These are phyloP conservation scores for Cyclura pinguis DNA, from an alignment of 2,797 vertebrate genomes.

Conservation along the genomic window DNA sequence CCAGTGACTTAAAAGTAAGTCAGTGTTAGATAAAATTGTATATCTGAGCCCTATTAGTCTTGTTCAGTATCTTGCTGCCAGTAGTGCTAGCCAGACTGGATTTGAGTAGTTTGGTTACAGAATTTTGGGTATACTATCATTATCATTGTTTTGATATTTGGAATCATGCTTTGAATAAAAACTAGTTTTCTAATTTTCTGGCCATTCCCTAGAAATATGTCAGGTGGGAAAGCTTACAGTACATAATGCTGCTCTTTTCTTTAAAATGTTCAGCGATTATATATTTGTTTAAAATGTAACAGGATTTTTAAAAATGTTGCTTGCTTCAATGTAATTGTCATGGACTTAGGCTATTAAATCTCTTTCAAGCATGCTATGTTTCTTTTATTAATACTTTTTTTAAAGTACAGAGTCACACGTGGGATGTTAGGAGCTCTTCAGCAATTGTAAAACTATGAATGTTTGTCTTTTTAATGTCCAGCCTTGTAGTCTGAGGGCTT, in stretches of 20 bases:
- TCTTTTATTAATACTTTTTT: background rate
- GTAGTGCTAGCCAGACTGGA: background rate
- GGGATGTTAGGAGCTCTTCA: background rate
- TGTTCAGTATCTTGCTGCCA: background rate
- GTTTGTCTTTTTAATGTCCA: too few relatives aligned
- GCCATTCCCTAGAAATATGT: too few relatives aligned
- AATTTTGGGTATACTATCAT: too few relatives aligned
- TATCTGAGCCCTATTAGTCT: background rate
- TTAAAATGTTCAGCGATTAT: background rate
- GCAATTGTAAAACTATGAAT: background rate
- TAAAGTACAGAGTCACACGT: background rate
- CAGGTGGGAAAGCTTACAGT: too few relatives aligned
- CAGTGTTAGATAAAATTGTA: background rate
- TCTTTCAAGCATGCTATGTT: background rate
- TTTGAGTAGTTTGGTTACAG: too few relatives aligned
- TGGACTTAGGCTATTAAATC: background rate
- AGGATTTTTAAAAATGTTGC: background rate
- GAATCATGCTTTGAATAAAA: too few relatives aligned
- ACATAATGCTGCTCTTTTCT: background rate
- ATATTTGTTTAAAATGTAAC: background rate
- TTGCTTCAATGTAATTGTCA: background rate
- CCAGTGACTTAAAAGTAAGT: accelerated
- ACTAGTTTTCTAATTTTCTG: too few relatives aligned
- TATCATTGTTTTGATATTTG: too few relatives aligned
- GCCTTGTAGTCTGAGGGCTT: too few relatives aligned